A percentile compares a stretch with the other conserved stretches of the same genome.
Evolutionary conservation across 2,113 vertebrate genomes (phyloP).

Genomic region (Coryphaenoides rupestris): DNA sequence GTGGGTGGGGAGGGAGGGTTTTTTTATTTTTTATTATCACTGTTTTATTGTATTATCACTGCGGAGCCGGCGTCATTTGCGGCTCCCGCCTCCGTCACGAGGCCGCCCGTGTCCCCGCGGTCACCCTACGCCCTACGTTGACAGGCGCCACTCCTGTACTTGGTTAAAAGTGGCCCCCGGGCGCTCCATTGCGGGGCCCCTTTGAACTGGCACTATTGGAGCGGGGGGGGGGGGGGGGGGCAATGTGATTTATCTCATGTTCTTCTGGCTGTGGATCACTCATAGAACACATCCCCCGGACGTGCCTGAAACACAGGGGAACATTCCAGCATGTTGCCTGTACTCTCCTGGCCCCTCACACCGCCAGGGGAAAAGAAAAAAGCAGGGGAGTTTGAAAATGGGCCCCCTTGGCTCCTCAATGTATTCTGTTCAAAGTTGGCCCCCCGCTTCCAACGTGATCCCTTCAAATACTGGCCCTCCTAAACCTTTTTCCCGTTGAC

Average conservation of each 20-base stretch:
- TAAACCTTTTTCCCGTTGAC: too few species aligned
- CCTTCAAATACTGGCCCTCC: too few species aligned
- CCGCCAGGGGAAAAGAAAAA: background rate
- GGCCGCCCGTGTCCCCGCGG: too few species aligned
- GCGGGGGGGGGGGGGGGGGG: too few species aligned
- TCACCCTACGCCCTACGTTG: too few species aligned
- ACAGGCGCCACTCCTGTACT: background rate
- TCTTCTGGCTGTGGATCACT: background rate
- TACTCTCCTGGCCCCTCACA: constrained; percentile 2
- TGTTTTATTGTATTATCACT: too few species aligned
- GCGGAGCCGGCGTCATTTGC: too few species aligned
- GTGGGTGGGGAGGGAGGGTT: too few species aligned
- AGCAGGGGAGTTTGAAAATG: constrained; percentile 6
- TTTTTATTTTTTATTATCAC: too few species aligned
- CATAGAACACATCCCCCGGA: constrained; percentile 9
- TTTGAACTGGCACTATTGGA: background rate
- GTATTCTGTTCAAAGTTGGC: background rate
- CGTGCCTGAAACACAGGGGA: constrained; percentile 42
- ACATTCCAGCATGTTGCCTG: constrained; percentile 44
- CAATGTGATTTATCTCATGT: constrained; percentile 2
- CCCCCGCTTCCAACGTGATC: too few species aligned
- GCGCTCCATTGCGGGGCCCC: too few species aligned
- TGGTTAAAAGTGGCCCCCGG: background rate
- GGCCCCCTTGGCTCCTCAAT: background rate
- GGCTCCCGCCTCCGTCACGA: too few species aligned